These are phyloP conservation scores for Acleris holmiana DNA, from an alignment of 2,888 invertebrate genomes.

Conservation along the genomic window DNA sequence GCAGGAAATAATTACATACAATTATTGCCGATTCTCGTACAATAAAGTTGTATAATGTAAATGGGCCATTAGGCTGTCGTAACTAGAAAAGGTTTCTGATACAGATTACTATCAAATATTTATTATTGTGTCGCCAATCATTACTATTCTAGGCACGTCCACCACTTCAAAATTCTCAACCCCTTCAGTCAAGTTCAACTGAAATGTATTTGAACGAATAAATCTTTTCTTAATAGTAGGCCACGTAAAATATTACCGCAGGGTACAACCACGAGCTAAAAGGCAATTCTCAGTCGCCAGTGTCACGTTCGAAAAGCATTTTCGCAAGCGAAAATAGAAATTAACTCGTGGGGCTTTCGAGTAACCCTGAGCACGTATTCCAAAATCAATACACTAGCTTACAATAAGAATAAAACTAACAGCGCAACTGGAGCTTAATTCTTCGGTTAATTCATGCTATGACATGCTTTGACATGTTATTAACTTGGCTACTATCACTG, in stretches of 20 bases:
- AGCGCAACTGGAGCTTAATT: slow-evolving; percentile 12
- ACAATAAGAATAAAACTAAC: slow-evolving; percentile 29
- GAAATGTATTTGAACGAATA: slow-evolving; percentile 19
- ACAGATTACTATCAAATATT: not conserved
- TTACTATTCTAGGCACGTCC: not conserved
- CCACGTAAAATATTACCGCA: slow-evolving; percentile 37
- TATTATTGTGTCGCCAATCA: not conserved
- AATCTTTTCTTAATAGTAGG: slow-evolving; percentile 21
- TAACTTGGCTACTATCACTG: too few relatives aligned
- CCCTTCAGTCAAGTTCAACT: not conserved
- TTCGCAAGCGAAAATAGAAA: slow-evolving; percentile 53
- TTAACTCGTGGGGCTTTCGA: slow-evolving; percentile 50
- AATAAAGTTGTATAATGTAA: too few relatives aligned
- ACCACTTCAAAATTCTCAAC: not conserved
- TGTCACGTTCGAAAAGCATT: slow-evolving; percentile 52
- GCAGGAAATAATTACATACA: too few relatives aligned
- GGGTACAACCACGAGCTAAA: slow-evolving; percentile 22
- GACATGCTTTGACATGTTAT: too few relatives aligned
- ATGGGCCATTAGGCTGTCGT: too few relatives aligned
- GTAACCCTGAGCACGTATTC: slow-evolving; percentile 53
- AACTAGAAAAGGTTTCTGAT: too few relatives aligned
- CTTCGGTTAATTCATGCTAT: too few relatives aligned
- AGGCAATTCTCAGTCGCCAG: slow-evolving; percentile 45
- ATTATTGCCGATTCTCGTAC: too few relatives aligned
- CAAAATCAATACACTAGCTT: slow-evolving; percentile 53